Conservation (phyloP, 2,888 invertebrate genomes). For the Drosophila rellima region DNA sequence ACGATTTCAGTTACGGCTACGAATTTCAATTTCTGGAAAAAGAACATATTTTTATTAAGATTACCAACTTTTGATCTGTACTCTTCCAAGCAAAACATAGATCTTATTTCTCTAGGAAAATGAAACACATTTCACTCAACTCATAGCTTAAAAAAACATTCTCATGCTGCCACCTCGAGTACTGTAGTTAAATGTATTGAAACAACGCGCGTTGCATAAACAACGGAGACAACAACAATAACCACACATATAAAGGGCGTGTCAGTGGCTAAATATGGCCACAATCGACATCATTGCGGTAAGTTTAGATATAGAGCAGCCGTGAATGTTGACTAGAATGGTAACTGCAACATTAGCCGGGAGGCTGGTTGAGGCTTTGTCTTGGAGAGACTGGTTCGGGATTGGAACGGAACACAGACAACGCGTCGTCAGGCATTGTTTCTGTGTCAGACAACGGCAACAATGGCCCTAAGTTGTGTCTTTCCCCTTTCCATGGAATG, state of each 20-base stretch:
- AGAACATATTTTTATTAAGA: too few relatives aligned
- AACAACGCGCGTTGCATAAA: constrained; percentile 59
- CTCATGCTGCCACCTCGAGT: constrained; percentile 8
- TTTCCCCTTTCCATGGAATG: constrained; percentile 9
- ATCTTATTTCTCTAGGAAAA: constrained; percentile 7
- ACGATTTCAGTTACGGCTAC: too few relatives aligned
- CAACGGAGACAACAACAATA: constrained; percentile 33
- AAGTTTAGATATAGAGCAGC: constrained; percentile 2
- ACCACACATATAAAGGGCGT: constrained; percentile 36
- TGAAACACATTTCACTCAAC: not conserved
- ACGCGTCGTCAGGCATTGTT: constrained; percentile 36
- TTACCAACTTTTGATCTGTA: too few relatives aligned
- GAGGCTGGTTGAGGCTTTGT: constrained; percentile 50
- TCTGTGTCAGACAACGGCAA: constrained; percentile 56
- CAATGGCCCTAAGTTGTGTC: constrained; percentile 46
- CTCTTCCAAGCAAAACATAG: too few relatives aligned
- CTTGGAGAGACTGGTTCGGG: constrained; percentile 24
- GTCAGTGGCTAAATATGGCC: constrained; percentile 47
- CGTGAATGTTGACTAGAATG: constrained; percentile 20
- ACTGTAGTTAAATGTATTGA: constrained; percentile 47
- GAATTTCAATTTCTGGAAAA: too few relatives aligned
- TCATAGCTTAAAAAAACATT: constrained; percentile 8
- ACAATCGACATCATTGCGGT: constrained; percentile 38
- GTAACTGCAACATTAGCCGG: constrained; percentile 48
- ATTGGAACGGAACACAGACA: constrained; percentile 26